Base-by-base conservation (phyloP, 2,113 vertebrate species). In the Opisthocomus hoazin region DNA sequence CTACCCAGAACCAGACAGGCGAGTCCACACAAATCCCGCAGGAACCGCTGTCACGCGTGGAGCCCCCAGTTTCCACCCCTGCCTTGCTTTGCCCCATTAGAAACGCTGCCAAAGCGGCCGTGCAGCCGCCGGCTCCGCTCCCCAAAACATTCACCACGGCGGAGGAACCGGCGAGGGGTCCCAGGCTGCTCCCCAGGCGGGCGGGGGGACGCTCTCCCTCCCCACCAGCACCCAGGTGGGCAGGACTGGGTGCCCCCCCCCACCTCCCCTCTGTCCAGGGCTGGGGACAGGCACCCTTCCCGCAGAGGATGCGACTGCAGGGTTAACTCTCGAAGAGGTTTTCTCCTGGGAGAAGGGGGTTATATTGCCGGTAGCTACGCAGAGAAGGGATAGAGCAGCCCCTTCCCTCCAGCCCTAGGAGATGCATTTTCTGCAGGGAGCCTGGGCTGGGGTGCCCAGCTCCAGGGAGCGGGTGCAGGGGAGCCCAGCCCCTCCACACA, bases 381-480 rank as follows among this genome's bases (percentile, higher is more conserved):
- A 5, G 53, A 73, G 24, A 41, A n/a, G 34, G 60, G 64, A 57
- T 11, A 20, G 15, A 53, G 22, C 36, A 73, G 58, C 58, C 39
- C 14, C n/a, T 64, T 18, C 50, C 36, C 45, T 36, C 23, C 7
- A 39, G 13, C 45, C 20, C 13, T 43, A 12, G 45, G 56, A 70
- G 74, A 43, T 2, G 1, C 6, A 37, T 3, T 7, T 21, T 8
- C n/a, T 9, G 1, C 0, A 1, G 26, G 34, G 20, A 61, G 9
- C 17, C 39, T 7, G 29, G 54, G 27, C 1, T 69, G 58, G 9
- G 21, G 34, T 12, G 46, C 18, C 43, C 1, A 0, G 61, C 61
- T 27, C 70, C 15, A 1, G 60, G 45, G 26, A 46, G 19, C 0
- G 1, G n/a, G 26, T 36, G 17, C 21, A 39, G 30, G 29, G 30